phyloP scores from a whole-genome alignment of 1,140 invertebrate species.

The Papilio dardanus region DNA sequence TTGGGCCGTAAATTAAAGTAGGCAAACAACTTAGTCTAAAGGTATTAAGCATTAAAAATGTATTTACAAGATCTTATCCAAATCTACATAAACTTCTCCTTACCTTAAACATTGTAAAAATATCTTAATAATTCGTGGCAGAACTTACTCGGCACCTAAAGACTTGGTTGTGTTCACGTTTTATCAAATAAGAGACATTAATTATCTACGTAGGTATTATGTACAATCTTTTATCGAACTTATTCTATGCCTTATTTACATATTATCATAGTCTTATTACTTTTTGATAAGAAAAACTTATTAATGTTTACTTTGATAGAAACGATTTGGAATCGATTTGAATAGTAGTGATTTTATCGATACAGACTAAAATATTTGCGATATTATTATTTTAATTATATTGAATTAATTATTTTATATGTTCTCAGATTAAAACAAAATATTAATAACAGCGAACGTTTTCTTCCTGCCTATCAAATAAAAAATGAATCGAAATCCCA shows the following conservation, averaged over 20 bases:
- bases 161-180: not conserved
- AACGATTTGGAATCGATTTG: not conserved
- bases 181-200: not conserved
- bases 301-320: not conserved
- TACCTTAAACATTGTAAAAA: not conserved
- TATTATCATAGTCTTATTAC: not conserved
- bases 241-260: not conserved
- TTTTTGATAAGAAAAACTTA: constrained; percentile 2
- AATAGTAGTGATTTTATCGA: not conserved
- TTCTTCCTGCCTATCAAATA: no score
- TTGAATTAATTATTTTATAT: no score
- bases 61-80: not conserved
- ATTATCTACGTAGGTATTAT: not conserved
- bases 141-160: not conserved
- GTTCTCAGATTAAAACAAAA: no score
- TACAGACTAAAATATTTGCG: not conserved
- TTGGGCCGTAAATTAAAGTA: not conserved
- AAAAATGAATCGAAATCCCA: no score
- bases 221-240: not conserved
- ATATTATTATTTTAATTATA: no score
- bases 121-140: not conserved
- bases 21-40: not conserved
- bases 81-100: not conserved
- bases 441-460: no score
- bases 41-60: not conserved